Conservation (phyloP, 2,113 vertebrate genomes). For the Galemys pyrenaicus region DNA sequence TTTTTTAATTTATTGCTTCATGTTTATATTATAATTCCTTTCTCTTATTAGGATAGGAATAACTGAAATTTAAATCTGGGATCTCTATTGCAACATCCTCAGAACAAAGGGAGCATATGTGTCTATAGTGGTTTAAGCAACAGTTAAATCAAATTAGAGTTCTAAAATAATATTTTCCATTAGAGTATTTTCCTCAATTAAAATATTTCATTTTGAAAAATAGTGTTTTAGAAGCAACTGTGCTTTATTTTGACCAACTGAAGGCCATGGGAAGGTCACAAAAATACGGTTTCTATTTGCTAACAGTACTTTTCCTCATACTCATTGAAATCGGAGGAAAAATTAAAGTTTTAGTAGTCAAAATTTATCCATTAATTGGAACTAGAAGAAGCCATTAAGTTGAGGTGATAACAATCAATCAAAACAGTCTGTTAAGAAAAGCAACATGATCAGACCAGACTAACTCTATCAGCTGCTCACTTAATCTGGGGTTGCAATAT, state of each 20-base stretch:
- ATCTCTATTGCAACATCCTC: not conserved
- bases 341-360: constrained; percentile 81
- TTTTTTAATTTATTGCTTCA: not conserved
- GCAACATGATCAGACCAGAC: constrained; percentile 84
- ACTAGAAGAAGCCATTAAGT: constrained; percentile 83
- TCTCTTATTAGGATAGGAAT: not conserved
- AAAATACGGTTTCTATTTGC: constrained; percentile 43
- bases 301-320: constrained; percentile 62
- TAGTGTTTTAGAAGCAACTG: constrained; percentile 20
- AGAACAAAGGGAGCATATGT: not conserved
- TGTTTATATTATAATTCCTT: not conserved
- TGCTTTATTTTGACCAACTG: constrained; percentile 50
- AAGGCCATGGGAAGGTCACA: constrained; percentile 37
- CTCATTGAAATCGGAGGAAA: constrained; percentile 76
- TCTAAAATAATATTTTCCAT: not conserved
- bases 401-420: constrained; percentile 89
- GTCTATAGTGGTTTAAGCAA: not conserved
- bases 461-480: constrained; percentile 83
- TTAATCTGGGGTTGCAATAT: constrained; percentile 77
- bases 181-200: not conserved
- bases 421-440: constrained; percentile 87
- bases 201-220: not conserved
- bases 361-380: constrained; percentile 87
- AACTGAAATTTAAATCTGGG: not conserved
- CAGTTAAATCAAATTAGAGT: not conserved